Percentiles rank a stretch among this genome's conserved stretches.
These are phyloP conservation scores for Spodoptera littoralis DNA, from an alignment of 2,888 invertebrate genomes.

Conservation along the genomic window DNA sequence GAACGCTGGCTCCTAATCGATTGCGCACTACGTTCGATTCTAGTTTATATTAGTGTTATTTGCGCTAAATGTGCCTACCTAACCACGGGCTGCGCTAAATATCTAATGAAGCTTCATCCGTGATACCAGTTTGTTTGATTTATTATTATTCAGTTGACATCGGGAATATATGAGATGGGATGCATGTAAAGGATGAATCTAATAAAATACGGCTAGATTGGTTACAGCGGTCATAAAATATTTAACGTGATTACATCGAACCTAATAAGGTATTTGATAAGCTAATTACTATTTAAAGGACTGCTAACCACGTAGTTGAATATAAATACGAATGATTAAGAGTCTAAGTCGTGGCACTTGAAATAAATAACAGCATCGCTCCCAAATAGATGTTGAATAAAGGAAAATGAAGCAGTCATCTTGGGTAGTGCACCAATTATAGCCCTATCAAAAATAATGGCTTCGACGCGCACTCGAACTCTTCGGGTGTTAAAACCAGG, in stretches of 20 bases:
- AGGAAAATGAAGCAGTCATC: slow-evolving; percentile 56
- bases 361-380: slow-evolving; percentile 44
- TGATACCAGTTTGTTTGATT: slow-evolving; percentile 45
- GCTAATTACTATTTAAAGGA: no score
- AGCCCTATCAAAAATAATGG: slow-evolving; percentile 67
- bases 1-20: slow-evolving; percentile 88
- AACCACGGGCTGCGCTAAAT: slow-evolving; percentile 64
- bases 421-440: slow-evolving; percentile 70
- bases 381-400: slow-evolving; percentile 52
- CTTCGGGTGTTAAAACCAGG: slow-evolving; percentile 35
- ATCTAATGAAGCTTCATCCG: slow-evolving; percentile 59
- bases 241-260: slow-evolving; percentile 4
- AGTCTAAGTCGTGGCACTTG: slow-evolving; percentile 7
- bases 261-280: not conserved
- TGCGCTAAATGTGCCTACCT: slow-evolving; percentile 77
- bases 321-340: slow-evolving; percentile 16
- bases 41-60: slow-evolving; percentile 89
- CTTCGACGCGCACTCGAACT: slow-evolving; percentile 40
- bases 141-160: slow-evolving; percentile 45
- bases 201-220: slow-evolving; percentile 14
- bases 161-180: slow-evolving; percentile 32
- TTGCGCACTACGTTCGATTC: slow-evolving; percentile 87
- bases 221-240: slow-evolving; percentile 13
- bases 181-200: slow-evolving; percentile 25
- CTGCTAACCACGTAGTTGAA: not conserved